Conservation (phyloP, 2,797 vertebrate genomes). For the Acanthurus leucopareius region DNA sequence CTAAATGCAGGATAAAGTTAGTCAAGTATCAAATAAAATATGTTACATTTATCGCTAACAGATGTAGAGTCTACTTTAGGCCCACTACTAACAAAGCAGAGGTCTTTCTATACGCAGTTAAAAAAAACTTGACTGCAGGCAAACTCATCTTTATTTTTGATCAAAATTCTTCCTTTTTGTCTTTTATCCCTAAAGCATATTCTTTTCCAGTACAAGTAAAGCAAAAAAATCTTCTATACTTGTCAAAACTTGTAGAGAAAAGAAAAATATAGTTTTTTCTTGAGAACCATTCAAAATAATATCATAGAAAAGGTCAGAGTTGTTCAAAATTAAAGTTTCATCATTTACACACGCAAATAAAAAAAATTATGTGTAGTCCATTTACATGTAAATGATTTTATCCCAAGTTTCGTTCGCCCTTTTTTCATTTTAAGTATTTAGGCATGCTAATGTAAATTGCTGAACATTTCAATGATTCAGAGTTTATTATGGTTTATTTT, state of each 20-base stretch:
- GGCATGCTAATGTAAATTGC: background rate
- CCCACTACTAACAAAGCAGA: too few species aligned
- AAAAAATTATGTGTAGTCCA: background rate
- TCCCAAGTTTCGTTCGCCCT: background rate
- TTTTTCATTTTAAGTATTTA: background rate
- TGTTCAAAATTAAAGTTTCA: background rate
- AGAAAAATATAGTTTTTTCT: background rate
- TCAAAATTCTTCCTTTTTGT: too few species aligned
- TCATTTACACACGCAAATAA: background rate
- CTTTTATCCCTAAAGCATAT: too few species aligned
- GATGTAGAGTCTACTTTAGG: background rate
- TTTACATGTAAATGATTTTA: background rate
- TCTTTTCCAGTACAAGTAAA: too few species aligned
- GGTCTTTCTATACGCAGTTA: too few species aligned
- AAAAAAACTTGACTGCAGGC: background rate
- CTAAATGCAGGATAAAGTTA: background rate
- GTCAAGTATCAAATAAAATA: background rate
- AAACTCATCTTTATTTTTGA: background rate
- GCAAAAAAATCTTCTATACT: background rate
- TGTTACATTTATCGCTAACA: constrained; percentile 1
- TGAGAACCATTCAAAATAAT: background rate
- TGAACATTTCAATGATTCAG: background rate
- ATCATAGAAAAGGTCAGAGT: background rate
- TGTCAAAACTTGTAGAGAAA: background rate
- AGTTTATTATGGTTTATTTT: too few species aligned